phyloP scores from a whole-genome alignment of 2,113 vertebrate genomes.

The Pseudopodoces humilis region DNA sequence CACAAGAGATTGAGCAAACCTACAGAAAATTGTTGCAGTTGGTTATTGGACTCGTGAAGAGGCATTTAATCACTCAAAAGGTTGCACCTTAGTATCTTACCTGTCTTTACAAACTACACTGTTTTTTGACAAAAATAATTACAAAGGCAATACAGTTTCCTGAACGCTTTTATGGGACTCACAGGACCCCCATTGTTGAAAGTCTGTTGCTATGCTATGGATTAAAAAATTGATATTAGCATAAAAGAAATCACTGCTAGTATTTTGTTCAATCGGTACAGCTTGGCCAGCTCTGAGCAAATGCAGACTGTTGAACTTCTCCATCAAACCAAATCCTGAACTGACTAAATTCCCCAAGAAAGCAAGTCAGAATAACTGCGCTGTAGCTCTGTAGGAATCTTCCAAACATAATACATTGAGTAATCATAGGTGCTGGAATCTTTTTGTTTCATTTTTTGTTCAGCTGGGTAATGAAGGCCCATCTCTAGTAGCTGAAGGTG shows the following conservation, averaged over 20 bases:
- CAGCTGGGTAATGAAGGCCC: neutral
- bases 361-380: neutral
- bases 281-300: neutral
- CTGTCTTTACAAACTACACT: neutral
- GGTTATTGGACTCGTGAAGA: neutral
- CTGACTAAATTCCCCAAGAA: neutral
- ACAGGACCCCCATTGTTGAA: neutral
- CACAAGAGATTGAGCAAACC: neutral
- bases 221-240: neutral
- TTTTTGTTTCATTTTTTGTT: neutral
- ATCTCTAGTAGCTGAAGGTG: neutral
- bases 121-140: neutral
- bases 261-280: neutral
- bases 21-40: neutral
- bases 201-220: neutral
- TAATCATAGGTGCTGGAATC: neutral
- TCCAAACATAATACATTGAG: neutral
- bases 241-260: neutral
- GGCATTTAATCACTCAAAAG: neutral
- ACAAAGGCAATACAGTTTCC: neutral
- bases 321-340: neutral
- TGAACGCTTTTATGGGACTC: neutral
- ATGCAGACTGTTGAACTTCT: neutral
- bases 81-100: neutral
- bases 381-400: neutral